Evolutionary conservation across 2,113 vertebrate species (phyloP), one percentile per base, ranked within the genome.

Genomic region (Tichodroma muraria): DNA sequence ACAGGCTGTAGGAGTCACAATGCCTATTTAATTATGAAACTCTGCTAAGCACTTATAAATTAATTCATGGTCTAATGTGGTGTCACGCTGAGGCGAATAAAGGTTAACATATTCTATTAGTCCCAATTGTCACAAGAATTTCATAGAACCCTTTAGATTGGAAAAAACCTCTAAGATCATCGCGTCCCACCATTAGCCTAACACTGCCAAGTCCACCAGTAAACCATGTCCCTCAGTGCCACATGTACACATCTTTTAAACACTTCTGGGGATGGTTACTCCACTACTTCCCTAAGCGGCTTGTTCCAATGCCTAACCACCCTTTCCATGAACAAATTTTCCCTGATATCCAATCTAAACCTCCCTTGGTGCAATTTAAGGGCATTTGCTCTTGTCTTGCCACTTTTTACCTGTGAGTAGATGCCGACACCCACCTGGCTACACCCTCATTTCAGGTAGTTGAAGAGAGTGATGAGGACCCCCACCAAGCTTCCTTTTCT

Each of bases 91-190:
- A 89, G 91, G 79, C n/a, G 77, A 97, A 97, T 96, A 97, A 97
- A 98, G 98, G 97, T 98, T 98, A 98, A 98, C 96, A 93, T 90
- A 97, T 97, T 97, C 96, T 98, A 97, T 98, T 98, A 98, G 97
- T 97, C 88, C 90, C 96, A 97, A 98, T 97, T 97, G 98, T 97
- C 97, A 95, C 94, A 97, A 97, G 97, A 97, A 97, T 98, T 97
- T 97, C 96, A 96, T 7, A 65, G 56, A 84, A 76, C 23, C 6
- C 11, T 60, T 75, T 70, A 60, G 44, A 50, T 14, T 65, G 40
- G 40, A 50, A 64, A 73, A 64, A 44, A 18, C 2, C 18, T 54
- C n/a, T 54, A 50, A 76, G 68, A 70, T 65, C 56, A 82, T 33
- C 0, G 9, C 73, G 37, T 68, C 53, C 78, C 68, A 30, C 21